These are phyloP conservation scores for Pterophyllum scalare DNA, from an alignment of 2,113 vertebrate species.

Conservation along the genomic window DNA sequence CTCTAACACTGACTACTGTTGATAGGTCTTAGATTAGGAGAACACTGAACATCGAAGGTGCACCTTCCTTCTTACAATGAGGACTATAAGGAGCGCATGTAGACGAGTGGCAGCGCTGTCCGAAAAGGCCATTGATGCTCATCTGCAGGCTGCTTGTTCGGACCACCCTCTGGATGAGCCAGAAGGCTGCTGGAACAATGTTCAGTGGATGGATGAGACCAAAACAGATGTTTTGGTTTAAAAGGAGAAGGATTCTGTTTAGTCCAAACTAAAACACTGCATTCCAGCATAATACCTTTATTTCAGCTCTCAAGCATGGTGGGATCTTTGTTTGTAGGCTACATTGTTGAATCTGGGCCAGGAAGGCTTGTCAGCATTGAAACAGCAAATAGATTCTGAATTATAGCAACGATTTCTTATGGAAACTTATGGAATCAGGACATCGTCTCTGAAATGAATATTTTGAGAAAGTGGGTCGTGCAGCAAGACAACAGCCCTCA, in stretches of 20 bases:
- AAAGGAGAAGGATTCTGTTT: not conserved
- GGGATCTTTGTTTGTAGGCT: not conserved
- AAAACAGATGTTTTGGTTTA: not conserved
- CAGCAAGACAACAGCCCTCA: not conserved
- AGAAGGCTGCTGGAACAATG: not conserved
- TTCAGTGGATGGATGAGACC: not conserved
- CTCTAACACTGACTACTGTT: not conserved
- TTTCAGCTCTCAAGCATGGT: not conserved
- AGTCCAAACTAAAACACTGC: not conserved
- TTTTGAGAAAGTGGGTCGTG: conserved; percentile 2
- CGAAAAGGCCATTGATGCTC: not conserved
- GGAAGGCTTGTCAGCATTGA: not conserved
- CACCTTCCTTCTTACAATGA: not conserved
- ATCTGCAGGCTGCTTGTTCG: not conserved
- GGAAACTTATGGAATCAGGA: conserved; percentile 11
- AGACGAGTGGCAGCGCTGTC: not conserved
- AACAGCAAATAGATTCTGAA: not conserved
- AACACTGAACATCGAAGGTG: not conserved
- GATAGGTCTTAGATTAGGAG: not conserved
- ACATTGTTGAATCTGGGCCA: not conserved
- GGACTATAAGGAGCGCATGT: not conserved
- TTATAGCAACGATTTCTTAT: not conserved
- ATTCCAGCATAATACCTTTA: not conserved
- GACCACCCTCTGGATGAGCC: not conserved
- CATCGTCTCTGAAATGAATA: conserved; percentile 1